Percentiles rank a stretch among this genome's conserved stretches.
phyloP scores from a whole-genome alignment of 2,797 vertebrate genomes.

The Phataginus tricuspis region DNA sequence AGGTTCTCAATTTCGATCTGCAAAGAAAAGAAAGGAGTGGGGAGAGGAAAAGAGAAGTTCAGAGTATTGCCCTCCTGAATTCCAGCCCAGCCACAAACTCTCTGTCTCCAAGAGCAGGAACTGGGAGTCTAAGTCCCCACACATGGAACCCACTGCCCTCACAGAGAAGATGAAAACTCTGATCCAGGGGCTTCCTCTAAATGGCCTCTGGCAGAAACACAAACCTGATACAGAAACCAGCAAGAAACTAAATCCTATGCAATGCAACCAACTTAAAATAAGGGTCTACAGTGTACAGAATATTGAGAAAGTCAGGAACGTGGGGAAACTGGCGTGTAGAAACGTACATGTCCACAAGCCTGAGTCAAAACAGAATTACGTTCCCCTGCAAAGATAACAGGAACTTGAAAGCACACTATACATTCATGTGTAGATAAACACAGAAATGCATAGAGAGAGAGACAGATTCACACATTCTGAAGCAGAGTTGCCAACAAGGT shows the following conservation, averaged over 20 bases:
- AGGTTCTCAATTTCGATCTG: conserved; percentile 71
- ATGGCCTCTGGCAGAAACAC: not conserved
- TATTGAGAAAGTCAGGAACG: not conserved
- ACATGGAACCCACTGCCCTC: not conserved
- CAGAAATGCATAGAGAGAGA: conserved; percentile 19
- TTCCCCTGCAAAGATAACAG: not conserved
- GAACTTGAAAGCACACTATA: not conserved
- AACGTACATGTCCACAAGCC: not conserved
- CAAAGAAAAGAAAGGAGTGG: conserved; percentile 55
- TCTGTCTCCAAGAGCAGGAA: not conserved
- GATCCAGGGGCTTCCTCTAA: not conserved
- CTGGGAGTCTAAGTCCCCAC: not conserved
- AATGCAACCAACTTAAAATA: not conserved
- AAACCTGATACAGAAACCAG: not conserved
- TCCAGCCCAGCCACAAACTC: not conserved
- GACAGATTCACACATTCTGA: not conserved
- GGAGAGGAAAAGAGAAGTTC: not conserved
- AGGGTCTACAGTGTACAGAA: not conserved
- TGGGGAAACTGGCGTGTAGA: not conserved
- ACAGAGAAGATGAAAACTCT: not conserved
- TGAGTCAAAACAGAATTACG: not conserved
- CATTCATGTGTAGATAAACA: not conserved
- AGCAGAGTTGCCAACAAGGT: not conserved
- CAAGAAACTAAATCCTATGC: not conserved
- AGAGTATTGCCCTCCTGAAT: not conserved